Conservation (phyloP, 2,797 vertebrate species). For the Liasis olivaceus region DNA sequence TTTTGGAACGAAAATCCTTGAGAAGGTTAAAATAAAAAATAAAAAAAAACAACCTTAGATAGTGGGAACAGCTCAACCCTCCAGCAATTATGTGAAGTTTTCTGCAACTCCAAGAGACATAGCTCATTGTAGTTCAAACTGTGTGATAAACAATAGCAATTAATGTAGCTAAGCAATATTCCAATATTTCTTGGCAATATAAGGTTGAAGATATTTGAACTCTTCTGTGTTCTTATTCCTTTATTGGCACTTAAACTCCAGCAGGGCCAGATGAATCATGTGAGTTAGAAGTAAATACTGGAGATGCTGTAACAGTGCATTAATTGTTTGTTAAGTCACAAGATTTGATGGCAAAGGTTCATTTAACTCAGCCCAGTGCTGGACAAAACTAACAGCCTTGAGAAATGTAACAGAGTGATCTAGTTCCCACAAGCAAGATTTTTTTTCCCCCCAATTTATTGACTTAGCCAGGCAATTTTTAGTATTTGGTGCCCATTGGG, state of each 20-base stretch:
- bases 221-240: slow-evolving; percentile 27
- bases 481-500: not conserved
- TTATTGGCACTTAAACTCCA: slow-evolving; percentile 52
- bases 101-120: not conserved
- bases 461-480: not conserved
- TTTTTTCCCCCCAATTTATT: not conserved
- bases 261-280: slow-evolving; percentile 35
- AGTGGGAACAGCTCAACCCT: not conserved
- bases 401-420: not conserved
- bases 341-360: slow-evolving; percentile 13
- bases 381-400: slow-evolving; percentile 12
- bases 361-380: not conserved
- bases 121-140: slow-evolving; percentile 10
- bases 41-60: not conserved
- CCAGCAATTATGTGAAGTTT: not conserved
- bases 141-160: not conserved
- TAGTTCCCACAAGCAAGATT: not conserved
- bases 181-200: slow-evolving; percentile 26
- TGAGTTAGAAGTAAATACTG: not conserved
- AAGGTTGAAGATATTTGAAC: slow-evolving; percentile 52
- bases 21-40: not conserved
- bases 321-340: slow-evolving; percentile 18
- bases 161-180: slow-evolving; percentile 33
- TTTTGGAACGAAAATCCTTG: not conserved
- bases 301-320: slow-evolving; percentile 13